phyloP scores from a whole-genome alignment of 2,113 vertebrate species.

The Gavia stellata region DNA sequence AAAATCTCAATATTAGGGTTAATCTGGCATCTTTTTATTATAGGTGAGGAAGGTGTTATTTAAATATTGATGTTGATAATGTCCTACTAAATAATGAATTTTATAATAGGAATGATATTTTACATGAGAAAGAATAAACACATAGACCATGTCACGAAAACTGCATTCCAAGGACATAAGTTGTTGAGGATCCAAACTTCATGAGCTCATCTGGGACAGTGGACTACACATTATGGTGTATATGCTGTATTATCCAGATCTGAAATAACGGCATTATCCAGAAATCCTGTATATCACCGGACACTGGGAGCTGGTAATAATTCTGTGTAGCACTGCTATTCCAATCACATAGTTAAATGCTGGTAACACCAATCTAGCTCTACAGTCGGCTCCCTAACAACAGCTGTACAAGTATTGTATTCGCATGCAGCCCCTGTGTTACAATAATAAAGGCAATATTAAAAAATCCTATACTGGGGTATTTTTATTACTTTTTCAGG shows the following conservation, averaged over 20 bases:
- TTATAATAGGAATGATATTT: neutral
- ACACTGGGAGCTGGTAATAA: neutral
- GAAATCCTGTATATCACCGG: neutral
- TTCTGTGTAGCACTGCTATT: neutral
- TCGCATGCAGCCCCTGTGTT: neutral
- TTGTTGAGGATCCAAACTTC: neutral
- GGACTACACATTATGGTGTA: neutral
- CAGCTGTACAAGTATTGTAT: neutral
- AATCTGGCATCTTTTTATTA: neutral
- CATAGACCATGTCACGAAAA: neutral
- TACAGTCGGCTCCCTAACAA: neutral
- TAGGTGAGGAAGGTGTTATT: neutral
- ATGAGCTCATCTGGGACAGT: neutral
- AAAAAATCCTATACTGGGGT: neutral
- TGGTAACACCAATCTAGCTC: neutral
- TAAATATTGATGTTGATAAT: neutral
- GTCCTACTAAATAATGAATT: neutral
- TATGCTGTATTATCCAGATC: neutral
- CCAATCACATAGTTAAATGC: neutral
- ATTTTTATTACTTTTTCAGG: neutral
- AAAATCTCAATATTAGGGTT: neutral
- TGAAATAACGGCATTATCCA: neutral
- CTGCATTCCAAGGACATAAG: neutral
- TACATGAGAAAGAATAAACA: neutral
- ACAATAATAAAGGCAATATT: neutral